Evolutionary conservation across 2,888 invertebrate species (phyloP).

Genomic region (Volucella bombylans): DNA sequence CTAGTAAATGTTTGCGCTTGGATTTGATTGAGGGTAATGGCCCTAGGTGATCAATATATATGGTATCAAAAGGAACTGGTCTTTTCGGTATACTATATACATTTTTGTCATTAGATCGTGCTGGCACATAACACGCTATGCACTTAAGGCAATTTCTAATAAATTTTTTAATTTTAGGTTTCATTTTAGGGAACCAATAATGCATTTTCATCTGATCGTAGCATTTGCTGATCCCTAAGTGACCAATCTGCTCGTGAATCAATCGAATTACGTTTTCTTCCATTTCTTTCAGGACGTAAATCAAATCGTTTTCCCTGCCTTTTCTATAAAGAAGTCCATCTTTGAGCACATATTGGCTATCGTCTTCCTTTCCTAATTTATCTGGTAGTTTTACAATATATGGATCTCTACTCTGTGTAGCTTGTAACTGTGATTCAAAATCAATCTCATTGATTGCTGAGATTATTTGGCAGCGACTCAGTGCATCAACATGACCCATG

Average conservation of each 20-base stretch:
- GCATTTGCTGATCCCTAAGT: too few species aligned
- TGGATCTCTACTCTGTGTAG: slow-evolving; percentile 1
- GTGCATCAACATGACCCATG: neutral
- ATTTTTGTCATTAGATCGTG: too few species aligned
- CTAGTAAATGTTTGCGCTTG: too few species aligned
- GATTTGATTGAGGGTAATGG: too few species aligned
- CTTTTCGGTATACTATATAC: too few species aligned
- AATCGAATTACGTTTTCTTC: neutral
- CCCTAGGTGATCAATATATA: too few species aligned
- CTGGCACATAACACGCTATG: too few species aligned
- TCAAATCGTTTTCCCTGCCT: neutral
- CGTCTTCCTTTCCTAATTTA: neutral
- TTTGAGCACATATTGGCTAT: slow-evolving; percentile 17
- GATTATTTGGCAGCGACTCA: neutral
- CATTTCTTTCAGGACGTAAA: slow-evolving; percentile 6
- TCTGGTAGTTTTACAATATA: slow-evolving; percentile 7
- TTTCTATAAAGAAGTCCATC: slow-evolving; percentile 25
- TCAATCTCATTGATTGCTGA: neutral
- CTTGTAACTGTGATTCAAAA: slow-evolving; percentile 25
- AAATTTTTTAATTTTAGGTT: too few species aligned
- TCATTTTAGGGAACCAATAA: too few species aligned
- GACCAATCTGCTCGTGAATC: neutral
- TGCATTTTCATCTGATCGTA: too few species aligned
- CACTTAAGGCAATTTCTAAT: too few species aligned
- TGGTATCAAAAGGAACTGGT: too few species aligned